A percentile compares a stretch with the other conserved stretches of the same genome.
phyloP scores from a whole-genome alignment of 2,113 vertebrate species.

The Pachyramphus minor region DNA sequence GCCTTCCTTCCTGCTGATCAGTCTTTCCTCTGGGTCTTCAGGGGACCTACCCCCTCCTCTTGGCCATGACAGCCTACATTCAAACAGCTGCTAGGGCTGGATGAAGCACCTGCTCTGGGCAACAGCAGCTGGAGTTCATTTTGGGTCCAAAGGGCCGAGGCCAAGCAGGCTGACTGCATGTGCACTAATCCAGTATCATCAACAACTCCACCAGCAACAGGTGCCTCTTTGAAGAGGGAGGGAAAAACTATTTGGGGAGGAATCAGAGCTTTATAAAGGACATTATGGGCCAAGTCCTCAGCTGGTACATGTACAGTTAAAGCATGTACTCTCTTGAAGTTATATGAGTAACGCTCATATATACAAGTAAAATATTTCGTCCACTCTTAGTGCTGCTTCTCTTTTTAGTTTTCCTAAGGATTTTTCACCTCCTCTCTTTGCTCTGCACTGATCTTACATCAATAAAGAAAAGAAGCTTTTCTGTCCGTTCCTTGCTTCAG shows the following conservation, averaged over 20 bases:
- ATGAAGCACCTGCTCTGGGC: conserved; percentile 67
- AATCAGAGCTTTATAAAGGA: conserved; percentile 62
- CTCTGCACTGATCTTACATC: neutral
- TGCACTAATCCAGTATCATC: conserved; percentile 70
- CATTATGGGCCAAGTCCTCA: conserved; percentile 50
- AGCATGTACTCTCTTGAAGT: conserved; percentile 13
- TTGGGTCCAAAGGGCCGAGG: conserved; percentile 62
- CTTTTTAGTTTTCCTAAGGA: neutral
- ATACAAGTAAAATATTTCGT: neutral
- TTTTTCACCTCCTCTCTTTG: neutral
- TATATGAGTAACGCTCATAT: conserved; percentile 9
- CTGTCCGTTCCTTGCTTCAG: neutral
- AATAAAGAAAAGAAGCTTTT: neutral
- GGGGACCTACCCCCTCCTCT: neutral
- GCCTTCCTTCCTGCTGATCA: neutral
- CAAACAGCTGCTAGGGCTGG: conserved; percentile 63
- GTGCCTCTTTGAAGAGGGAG: conserved; percentile 66
- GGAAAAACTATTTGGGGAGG: conserved; percentile 61
- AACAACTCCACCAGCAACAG: conserved; percentile 66
- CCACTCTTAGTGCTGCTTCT: neutral
- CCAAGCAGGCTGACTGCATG: conserved; percentile 61
- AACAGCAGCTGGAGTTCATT: conserved; percentile 72
- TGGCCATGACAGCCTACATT: neutral
- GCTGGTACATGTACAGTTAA: conserved; percentile 42
- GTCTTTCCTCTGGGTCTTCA: neutral